Base-by-base conservation (phyloP, 2,888 invertebrate genomes). In the Nomada flava region DNA sequence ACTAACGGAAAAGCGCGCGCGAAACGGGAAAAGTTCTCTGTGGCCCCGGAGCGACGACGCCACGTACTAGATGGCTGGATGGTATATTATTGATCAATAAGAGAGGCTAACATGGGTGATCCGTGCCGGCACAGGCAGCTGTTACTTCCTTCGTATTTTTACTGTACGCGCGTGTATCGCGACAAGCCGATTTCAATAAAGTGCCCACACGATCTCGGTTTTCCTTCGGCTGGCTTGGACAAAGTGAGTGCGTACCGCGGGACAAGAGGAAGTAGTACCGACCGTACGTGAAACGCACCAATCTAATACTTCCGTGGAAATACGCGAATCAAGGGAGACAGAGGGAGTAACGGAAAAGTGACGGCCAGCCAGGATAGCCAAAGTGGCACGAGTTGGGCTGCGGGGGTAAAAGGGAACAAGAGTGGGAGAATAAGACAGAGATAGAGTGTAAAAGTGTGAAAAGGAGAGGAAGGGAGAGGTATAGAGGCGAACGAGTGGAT, bases 71-170 rank as follows among this genome's bases (percentile, higher is more conserved):
- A 86, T 88, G 82, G 82, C 92, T 89, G 89, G 89, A 86, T 88
- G 82, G 82, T 91, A 89, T 92, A 92, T 92, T 93, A 93, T 93
- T 93, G 93, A 93, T 93, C 92, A 93, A 91, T 92, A 90, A 92
- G 90, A 89, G 89, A 71, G 83, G 88, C 90, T 90, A 87, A 91
- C 90, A 91, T 91, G 92, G 91, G 89, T 90, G 91, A 91, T 88
- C 91, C 89, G 91, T 92, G 92, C 92, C 91, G 92, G 91, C 89
- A 89, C 91, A 91, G 91, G 91, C 93, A 86, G 86, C 86, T 92
- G 92, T 92, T 91, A 91, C 91, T 91, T 90, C 89, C 89, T 90
- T 88, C 85, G 91, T 88, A 90, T 91, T 92, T 91, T 90, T 85
- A 89, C 90, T 88, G 85, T 82, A 86, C 87, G 87, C 81, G 85